These are phyloP conservation scores for Rhynchophorus ferrugineus DNA, from an alignment of 1,140 invertebrate species.

Conservation along the genomic window DNA sequence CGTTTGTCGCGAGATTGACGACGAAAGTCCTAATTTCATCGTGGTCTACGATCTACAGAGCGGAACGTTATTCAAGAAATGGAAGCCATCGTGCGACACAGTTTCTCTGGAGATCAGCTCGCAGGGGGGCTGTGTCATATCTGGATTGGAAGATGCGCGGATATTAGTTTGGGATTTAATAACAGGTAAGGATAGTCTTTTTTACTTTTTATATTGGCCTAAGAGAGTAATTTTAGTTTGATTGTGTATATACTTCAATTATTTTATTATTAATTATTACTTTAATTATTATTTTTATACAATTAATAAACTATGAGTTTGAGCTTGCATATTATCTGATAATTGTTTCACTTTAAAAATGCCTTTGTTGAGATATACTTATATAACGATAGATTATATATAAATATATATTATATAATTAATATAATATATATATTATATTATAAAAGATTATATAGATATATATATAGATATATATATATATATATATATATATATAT, in stretches of 20 bases:
- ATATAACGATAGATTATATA: neutral
- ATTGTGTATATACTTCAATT: too few species aligned
- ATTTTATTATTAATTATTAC: too few species aligned
- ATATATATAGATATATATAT: too few species aligned
- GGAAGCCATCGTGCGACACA: slow-evolving; percentile 75
- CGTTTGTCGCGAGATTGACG: slow-evolving; percentile 68
- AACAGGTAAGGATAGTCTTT: slow-evolving; percentile 54
- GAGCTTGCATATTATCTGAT: neutral
- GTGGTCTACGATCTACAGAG: slow-evolving; percentile 87
- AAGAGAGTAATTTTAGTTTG: too few species aligned
- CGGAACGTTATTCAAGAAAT: slow-evolving; percentile 85
- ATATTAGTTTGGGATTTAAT: slow-evolving; percentile 82
- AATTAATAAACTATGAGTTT: too few species aligned
- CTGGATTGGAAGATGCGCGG: slow-evolving; percentile 69
- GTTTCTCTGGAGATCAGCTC: slow-evolving; percentile 76
- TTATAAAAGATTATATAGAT: too few species aligned
- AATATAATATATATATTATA: too few species aligned
- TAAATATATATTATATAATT: too few species aligned
- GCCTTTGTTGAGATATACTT: neutral
- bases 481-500: too few species aligned
- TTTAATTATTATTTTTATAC: too few species aligned
- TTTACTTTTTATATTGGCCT: too few species aligned
- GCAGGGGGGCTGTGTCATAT: slow-evolving; percentile 70
- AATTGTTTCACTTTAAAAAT: neutral
- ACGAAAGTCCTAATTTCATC: slow-evolving; percentile 77